These are phyloP conservation scores for Drosophila ustulata DNA, from an alignment of 2,888 invertebrate species.

Conservation along the genomic window DNA sequence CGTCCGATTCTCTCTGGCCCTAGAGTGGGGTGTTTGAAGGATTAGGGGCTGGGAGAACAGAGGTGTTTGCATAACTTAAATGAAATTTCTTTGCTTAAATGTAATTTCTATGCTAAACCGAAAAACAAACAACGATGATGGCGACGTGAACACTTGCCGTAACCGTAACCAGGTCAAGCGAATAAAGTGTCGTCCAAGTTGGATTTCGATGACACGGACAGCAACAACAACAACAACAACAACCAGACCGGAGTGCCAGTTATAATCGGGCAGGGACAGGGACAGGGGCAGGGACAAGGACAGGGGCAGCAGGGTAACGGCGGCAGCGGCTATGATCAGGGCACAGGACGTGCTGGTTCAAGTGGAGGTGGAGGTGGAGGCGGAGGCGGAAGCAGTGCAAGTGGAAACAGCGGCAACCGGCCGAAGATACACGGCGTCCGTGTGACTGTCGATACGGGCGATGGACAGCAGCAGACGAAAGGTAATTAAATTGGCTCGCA, in stretches of 20 bases:
- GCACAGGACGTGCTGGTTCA: conserved; percentile 53
- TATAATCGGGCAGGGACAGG: conserved; percentile 51
- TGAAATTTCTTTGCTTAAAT: conserved; percentile 71
- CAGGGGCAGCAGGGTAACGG: conserved; percentile 45
- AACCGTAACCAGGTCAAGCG: conserved; percentile 76
- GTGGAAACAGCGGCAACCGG: conserved; percentile 65
- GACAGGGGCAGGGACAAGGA: conserved; percentile 41
- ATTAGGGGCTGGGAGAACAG: neutral
- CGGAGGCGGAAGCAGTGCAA: conserved; percentile 16
- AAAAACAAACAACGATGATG: conserved; percentile 65
- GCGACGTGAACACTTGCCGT: conserved; percentile 14
- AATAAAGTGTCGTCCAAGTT: conserved; percentile 83
- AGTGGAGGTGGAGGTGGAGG: conserved; percentile 28
- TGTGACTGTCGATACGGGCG: conserved; percentile 85
- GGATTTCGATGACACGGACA: conserved; percentile 83
- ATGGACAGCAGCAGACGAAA: conserved; percentile 82
- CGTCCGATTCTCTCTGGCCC: conserved; percentile 34
- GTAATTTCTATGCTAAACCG: conserved; percentile 78
- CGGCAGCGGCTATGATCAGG: conserved; percentile 42
- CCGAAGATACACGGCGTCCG: conserved; percentile 85
- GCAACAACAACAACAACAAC: conserved; percentile 57
- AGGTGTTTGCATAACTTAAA: conserved; percentile 74
- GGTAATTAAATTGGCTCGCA: conserved; percentile 73
- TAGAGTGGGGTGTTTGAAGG: neutral
- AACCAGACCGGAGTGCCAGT: conserved; percentile 74